Evolutionary conservation across 2,888 invertebrate species (phyloP).

Genomic region (Phragmatobia fuliginosa): DNA sequence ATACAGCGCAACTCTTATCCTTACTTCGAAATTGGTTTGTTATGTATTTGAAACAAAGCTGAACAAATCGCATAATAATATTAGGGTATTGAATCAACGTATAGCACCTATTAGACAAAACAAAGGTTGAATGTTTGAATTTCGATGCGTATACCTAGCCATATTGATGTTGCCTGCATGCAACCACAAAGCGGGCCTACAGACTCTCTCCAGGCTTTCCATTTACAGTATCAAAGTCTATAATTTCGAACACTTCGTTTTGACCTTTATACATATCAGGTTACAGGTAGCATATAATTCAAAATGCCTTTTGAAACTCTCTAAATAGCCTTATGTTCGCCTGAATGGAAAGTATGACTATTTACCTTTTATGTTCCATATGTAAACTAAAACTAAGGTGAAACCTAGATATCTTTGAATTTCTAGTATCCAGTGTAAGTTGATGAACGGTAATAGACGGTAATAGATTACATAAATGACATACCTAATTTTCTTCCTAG

Average conservation of each 20-base stretch:
- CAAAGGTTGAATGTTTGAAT: neutral
- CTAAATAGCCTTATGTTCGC: conserved; percentile 13
- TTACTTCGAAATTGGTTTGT: neutral
- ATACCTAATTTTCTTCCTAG: too few species aligned
- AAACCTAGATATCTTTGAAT: conserved; percentile 65
- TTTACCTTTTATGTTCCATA: conserved; percentile 37
- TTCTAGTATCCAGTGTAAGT: neutral
- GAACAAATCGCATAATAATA: neutral
- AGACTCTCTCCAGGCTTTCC: neutral
- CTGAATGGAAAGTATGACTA: conserved; percentile 24
- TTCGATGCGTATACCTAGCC: neutral
- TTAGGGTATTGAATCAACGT: neutral
- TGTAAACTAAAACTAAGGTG: conserved; percentile 59
- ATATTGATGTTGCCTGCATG: neutral
- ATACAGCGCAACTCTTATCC: neutral
- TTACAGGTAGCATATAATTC: neutral
- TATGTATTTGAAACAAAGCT: neutral
- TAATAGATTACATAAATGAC: too few species aligned
- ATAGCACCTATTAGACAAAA: neutral
- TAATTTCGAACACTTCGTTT: neutral
- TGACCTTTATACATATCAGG: conserved; percentile 1
- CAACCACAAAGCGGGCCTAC: neutral
- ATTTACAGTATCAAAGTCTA: neutral
- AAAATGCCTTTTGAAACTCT: neutral
- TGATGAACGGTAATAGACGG: too few species aligned